Percentiles rank a stretch among this genome's conserved stretches.
Evolutionary conservation across 1,140 invertebrate genomes (phyloP).

Genomic region (Atopsyche davidsoni): DNA sequence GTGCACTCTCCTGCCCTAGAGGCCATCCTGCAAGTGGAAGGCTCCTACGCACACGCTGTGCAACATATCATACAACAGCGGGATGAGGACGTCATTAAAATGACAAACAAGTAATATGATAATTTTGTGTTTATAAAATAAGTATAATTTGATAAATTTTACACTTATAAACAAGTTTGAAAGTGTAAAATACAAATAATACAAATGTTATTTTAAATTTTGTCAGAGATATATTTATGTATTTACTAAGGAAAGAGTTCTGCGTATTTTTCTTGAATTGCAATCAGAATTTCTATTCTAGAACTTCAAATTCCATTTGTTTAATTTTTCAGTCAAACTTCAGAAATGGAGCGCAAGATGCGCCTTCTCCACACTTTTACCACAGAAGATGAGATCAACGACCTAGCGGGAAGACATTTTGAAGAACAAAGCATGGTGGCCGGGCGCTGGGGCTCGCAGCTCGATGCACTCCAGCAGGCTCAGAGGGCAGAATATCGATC

Average conservation of each 20-base stretch:
- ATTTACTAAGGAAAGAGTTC: not conserved
- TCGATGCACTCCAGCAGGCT: slow-evolving; percentile 64
- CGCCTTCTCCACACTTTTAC: slow-evolving; percentile 55
- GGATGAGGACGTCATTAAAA: slow-evolving; percentile 58
- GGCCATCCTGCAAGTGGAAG: slow-evolving; percentile 71
- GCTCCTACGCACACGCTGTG: slow-evolving; percentile 68
- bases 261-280: slow-evolving; percentile 25
- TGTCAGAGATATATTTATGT: not conserved
- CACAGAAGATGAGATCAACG: slow-evolving; percentile 72
- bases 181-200: too few species aligned
- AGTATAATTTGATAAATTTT: not conserved
- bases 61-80: slow-evolving; percentile 59
- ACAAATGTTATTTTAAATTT: too few species aligned
- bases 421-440: slow-evolving; percentile 71
- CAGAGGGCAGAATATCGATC: slow-evolving; percentile 69
- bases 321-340: slow-evolving; percentile 55
- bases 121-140: slow-evolving; percentile 1
- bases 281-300: slow-evolving; percentile 12
- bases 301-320: not conserved
- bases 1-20: slow-evolving; percentile 77
- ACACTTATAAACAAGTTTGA: not conserved
- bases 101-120: slow-evolving; percentile 54
- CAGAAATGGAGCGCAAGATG: slow-evolving; percentile 72
- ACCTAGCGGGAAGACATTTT: slow-evolving; percentile 67
- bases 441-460: slow-evolving; percentile 68